Conservation (phyloP, 2,797 vertebrate genomes). For the Eulemur mongoz region DNA sequence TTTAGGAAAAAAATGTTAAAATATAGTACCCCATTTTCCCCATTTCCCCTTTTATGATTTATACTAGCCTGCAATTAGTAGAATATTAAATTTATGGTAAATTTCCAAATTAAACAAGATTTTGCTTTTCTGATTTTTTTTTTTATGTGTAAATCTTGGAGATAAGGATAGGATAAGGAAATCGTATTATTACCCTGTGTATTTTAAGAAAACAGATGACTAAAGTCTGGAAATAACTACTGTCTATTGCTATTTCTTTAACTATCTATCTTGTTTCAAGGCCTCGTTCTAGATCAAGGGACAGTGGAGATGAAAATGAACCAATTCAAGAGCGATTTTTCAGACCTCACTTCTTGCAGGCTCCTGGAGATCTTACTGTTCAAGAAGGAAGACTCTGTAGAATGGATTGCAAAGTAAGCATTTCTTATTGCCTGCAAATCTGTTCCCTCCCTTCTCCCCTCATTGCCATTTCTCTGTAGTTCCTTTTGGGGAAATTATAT, state of each 20-base stretch:
- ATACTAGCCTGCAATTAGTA: background rate
- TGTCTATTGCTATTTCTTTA: fast-evolving
- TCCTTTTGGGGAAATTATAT: background rate
- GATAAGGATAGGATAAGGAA: background rate
- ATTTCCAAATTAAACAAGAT: background rate
- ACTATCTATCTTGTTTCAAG: constrained; percentile 77
- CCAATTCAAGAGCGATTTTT: constrained; percentile 99
- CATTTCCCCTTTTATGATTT: background rate
- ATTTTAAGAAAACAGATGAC: background rate
- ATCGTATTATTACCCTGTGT: background rate
- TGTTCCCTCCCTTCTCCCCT: background rate
- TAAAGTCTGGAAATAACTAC: background rate
- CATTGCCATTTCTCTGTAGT: background rate
- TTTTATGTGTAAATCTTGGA: background rate
- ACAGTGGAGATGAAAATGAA: constrained; percentile 97
- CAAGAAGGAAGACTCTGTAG: constrained; percentile 97
- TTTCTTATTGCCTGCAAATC: background rate
- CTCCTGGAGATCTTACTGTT: constrained; percentile 96
- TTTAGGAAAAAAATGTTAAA: background rate
- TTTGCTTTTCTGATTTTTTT: background rate
- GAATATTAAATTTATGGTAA: background rate
- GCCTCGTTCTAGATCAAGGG: constrained; percentile 96
- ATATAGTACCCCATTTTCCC: background rate
- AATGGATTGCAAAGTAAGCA: constrained; percentile 98
- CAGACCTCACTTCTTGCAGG: constrained; percentile 99